Evolutionary conservation across 2,797 vertebrate species (phyloP).

Genomic region (Kryptolebias ocellatus): DNA sequence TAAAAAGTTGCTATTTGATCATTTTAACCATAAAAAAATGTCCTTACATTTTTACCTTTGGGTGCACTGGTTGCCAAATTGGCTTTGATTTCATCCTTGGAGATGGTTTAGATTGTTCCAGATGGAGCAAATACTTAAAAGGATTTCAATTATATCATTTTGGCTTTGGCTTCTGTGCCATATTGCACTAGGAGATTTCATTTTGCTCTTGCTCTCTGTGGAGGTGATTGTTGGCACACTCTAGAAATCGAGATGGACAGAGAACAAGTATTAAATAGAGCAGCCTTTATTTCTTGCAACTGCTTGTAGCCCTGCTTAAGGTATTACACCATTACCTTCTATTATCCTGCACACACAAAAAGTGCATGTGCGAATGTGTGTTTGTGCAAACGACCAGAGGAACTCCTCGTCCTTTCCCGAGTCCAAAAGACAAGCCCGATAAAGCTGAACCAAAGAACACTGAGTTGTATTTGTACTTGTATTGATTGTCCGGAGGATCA

Average conservation of each 20-base stretch:
- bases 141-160: constrained; percentile 64
- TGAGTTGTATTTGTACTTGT: constrained; percentile 52
- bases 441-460: constrained; percentile 42
- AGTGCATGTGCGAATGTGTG: constrained; percentile 6
- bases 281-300: constrained; percentile 50
- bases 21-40: constrained; percentile 14
- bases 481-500: constrained; percentile 69
- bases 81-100: constrained; percentile 50
- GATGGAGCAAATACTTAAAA: constrained; percentile 65
- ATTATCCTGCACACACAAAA: constrained; percentile 48
- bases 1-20: constrained; percentile 14
- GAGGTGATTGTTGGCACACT: constrained; percentile 58
- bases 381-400: constrained; percentile 15
- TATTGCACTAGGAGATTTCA: constrained; percentile 59
- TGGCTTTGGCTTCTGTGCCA: constrained; percentile 58
- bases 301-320: constrained; percentile 43
- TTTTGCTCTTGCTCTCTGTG: constrained; percentile 40
- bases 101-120: constrained; percentile 55
- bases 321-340: constrained; percentile 45
- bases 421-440: constrained; percentile 30
- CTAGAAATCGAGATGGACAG: constrained; percentile 52
- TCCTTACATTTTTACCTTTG: constrained; percentile 22
- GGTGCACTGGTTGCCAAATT: constrained; percentile 46
- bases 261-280: constrained; percentile 51
- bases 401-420: constrained; percentile 36